Evolutionary conservation across 2,888 invertebrate genomes (phyloP).

Genomic region (Thalpophila matura): DNA sequence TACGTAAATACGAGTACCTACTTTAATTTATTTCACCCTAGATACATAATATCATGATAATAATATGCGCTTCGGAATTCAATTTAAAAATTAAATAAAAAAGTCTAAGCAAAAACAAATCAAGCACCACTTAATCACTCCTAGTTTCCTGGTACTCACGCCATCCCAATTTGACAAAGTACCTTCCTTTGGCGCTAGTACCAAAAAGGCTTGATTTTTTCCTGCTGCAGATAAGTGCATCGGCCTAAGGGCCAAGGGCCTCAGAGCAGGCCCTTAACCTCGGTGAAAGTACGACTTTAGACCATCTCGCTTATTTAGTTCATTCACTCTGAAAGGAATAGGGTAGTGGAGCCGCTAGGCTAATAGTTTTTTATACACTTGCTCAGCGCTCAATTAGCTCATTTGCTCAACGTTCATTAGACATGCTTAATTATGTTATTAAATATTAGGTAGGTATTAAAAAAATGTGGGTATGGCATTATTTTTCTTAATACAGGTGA

Average conservation of each 20-base stretch:
- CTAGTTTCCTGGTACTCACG: constrained; percentile 30
- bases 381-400: no score
- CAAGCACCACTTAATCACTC: constrained; percentile 11
- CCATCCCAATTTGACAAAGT: constrained; percentile 13
- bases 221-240: constrained; percentile 80
- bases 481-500: no score
- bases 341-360: constrained; percentile 65
- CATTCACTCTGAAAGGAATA: constrained; percentile 81
- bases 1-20: no score
- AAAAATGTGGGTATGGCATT: no score
- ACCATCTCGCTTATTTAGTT: constrained; percentile 87
- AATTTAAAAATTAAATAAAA: no score
- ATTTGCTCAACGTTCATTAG: no score
- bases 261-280: constrained; percentile 80
- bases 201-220: constrained; percentile 50
- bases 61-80: no score
- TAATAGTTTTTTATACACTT: not conserved
- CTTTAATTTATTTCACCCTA: no score
- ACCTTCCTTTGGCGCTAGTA: constrained; percentile 28
- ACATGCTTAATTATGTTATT: no score
- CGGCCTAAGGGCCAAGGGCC: constrained; percentile 79
- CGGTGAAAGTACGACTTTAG: constrained; percentile 86
- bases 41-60: no score
- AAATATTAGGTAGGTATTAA: no score
- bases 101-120: no score